Percentiles rank a stretch among this genome's conserved stretches.
phyloP scores from a whole-genome alignment of 1,140 invertebrate genomes.

The Pygmarrhopalites habei region DNA sequence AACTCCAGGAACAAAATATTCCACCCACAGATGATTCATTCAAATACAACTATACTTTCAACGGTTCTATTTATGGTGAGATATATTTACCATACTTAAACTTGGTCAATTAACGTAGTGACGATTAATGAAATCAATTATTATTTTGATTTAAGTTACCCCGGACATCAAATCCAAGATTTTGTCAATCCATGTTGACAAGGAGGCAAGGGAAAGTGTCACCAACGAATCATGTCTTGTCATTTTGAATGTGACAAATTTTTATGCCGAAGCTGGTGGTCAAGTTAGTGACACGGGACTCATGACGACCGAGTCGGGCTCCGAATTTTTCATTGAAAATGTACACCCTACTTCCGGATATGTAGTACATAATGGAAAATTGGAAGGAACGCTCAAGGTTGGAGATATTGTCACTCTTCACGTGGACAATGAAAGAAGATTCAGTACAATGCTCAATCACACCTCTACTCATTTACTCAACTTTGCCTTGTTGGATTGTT shows the following conservation, averaged over 20 bases:
- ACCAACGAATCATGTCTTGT: constrained; percentile 83
- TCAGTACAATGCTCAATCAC: constrained; percentile 96
- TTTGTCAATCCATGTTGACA: constrained; percentile 59
- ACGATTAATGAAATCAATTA: no score
- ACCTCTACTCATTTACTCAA: constrained; percentile 97
- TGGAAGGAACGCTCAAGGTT: constrained; percentile 66
- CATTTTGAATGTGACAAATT: constrained; percentile 77
- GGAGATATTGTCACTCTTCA: constrained; percentile 78
- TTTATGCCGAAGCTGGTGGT: constrained; percentile 79
- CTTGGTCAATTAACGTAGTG: background rate
- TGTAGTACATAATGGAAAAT: constrained; percentile 80
- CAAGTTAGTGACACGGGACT: constrained; percentile 97
- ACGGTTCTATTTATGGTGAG: constrained; percentile 6
- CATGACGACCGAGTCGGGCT: constrained; percentile 53
- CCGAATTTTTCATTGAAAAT: constrained; percentile 89
- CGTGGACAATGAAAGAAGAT: constrained; percentile 74
- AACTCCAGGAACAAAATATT: constrained; percentile 72
- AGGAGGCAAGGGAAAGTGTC: constrained; percentile 80
- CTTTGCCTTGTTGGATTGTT: constrained; percentile 80
- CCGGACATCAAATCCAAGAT: constrained; percentile 46
- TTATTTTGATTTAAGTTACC: no score
- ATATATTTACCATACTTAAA: background rate
- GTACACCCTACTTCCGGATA: constrained; percentile 95
- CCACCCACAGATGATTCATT: constrained; percentile 78
- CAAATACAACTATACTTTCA: constrained; percentile 84